phyloP scores from a whole-genome alignment of 2,113 vertebrate species.

The Cebus imitator region DNA sequence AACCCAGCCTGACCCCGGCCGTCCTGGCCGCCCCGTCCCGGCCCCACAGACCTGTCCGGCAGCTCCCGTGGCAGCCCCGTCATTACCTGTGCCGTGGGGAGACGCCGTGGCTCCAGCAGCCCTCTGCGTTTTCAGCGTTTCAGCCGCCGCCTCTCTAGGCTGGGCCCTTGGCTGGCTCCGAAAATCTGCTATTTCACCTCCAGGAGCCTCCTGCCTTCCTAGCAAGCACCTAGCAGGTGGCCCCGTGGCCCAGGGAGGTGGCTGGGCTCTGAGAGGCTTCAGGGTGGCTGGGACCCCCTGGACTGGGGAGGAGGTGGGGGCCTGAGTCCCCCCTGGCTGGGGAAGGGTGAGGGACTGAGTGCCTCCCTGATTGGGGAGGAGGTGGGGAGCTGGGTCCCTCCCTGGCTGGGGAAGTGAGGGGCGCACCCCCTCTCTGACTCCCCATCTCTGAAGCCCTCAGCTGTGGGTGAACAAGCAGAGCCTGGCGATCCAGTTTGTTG shows the following conservation, averaged over 20 bases:
- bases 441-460: neutral
- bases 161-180: too few relatives aligned
- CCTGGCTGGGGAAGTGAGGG: neutral
- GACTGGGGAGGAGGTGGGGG: too few relatives aligned
- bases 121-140: too few relatives aligned
- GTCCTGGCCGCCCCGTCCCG: neutral
- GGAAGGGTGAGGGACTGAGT: too few relatives aligned
- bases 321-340: too few relatives aligned
- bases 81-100: neutral
- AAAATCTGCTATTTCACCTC: neutral
- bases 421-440: too few relatives aligned
- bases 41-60: neutral
- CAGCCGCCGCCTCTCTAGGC: fast-evolving
- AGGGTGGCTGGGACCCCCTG: too few relatives aligned
- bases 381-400: too few relatives aligned
- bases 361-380: too few relatives aligned
- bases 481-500: neutral
- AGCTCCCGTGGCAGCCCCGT: too few relatives aligned
- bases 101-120: neutral
- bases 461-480: neutral
- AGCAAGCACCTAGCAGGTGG: neutral
- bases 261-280: neutral
- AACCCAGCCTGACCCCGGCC: neutral
- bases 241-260: neutral
- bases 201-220: neutral